Evolutionary conservation across 2,797 vertebrate species (phyloP), one percentile per base, ranked within the genome.

Genomic region (Acrossocheilus wenchowensis): DNA sequence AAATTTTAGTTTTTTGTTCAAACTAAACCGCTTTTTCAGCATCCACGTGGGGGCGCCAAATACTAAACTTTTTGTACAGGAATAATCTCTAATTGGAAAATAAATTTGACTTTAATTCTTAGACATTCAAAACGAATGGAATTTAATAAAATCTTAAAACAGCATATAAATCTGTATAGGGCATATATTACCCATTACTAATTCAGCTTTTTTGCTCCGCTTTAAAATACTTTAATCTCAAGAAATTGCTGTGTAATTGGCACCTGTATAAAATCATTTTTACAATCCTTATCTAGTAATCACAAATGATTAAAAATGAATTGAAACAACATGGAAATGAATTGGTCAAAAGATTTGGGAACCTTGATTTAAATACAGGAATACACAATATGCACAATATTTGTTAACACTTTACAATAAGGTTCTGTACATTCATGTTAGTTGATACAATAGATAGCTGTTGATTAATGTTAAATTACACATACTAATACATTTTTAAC

Each of bases 21-120:
- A 26, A 26, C 26, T 26, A 26, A 5, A 6, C 23, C 0, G 11
- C 17, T n/a, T 68, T 57, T 60, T 72, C 9, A 9, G 41, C 26
- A 26, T 72, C 77, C 84, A 73, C 8, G 23, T n/a, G 84, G 30
- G 19, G 84, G 84, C 26, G 52, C 84, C 52, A 85, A 36, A 83
- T 60, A 73, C 50, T n/a, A 57, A 39, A 74, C 39, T 60, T 21
- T 57, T 36, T 71, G 12, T 17, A 57, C 5, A 11, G 1, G 39
- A n/a, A 23, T 10, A 57, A 43, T 21, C 36, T 43, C 34, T 7
- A 34, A 54, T 9, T 34, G n/a, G 1, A 39, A 17, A 8, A 68
- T 60, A 43, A 17, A 69, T 71, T 5, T 39, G 54, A 69, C 6
- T 45, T 45, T 21, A 69, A 50, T 75, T 23, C 34, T 2, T 21